Percentiles rank a stretch among this genome's conserved stretches.
Conservation (phyloP, 2,797 vertebrate genomes). For the Phoebastria nigripes region DNA sequence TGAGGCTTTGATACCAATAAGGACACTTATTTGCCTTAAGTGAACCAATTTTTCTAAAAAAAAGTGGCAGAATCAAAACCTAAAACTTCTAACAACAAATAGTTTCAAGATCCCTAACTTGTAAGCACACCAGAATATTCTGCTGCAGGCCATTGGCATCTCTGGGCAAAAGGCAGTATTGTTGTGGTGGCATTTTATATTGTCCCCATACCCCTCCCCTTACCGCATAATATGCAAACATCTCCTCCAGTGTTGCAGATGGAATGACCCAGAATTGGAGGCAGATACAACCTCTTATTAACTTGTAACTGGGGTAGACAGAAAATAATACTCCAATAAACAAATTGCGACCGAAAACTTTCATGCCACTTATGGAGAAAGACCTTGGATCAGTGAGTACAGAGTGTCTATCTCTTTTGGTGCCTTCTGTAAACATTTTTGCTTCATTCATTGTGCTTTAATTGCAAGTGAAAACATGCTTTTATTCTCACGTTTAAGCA, state of each 20-base stretch:
- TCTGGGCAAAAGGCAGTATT: background rate
- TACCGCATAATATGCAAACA: background rate
- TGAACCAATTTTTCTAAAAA: background rate
- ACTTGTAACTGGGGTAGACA: background rate
- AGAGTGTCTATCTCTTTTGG: background rate
- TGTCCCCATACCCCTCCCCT: background rate
- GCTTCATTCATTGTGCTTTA: background rate
- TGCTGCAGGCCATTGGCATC: background rate
- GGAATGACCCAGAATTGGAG: background rate
- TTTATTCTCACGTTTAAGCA: background rate
- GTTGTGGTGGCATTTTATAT: background rate
- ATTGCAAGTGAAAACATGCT: background rate
- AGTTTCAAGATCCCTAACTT: background rate
- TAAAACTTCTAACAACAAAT: background rate
- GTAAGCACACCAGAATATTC: background rate
- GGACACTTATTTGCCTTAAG: background rate
- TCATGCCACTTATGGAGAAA: background rate
- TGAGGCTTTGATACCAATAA: background rate
- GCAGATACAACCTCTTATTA: background rate
- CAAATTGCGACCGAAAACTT: background rate
- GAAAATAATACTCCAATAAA: background rate
- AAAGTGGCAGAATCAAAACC: background rate
- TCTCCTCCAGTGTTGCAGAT: background rate
- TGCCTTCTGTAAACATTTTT: background rate
- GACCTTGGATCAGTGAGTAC: background rate